Percentiles rank a stretch among this genome's conserved stretches.
These are phyloP conservation scores for Synanceia verrucosa DNA, from an alignment of 2,797 vertebrate genomes.

Conservation along the genomic window DNA sequence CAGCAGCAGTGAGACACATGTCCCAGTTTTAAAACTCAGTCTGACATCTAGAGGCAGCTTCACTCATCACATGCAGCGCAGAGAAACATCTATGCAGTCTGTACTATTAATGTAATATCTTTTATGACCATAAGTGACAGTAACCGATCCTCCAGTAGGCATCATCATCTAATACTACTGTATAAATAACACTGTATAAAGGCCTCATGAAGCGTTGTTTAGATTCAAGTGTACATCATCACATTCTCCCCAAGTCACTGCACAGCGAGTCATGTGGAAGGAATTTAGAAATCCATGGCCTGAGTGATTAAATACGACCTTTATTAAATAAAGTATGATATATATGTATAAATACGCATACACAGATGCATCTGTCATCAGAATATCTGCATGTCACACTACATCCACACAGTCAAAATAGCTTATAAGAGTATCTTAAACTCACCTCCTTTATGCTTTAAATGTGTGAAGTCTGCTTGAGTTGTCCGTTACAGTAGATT, in stretches of 20 bases:
- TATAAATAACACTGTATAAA: not conserved
- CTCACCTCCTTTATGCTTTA: not conserved
- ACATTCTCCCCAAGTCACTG: slow-evolving; percentile 32
- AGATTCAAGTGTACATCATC: slow-evolving; percentile 14
- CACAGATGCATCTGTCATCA: not conserved
- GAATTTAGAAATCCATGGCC: slow-evolving; percentile 35
- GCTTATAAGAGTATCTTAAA: not conserved
- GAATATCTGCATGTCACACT: not conserved
- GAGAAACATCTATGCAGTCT: not conserved
- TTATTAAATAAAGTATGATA: slow-evolving; percentile 54
- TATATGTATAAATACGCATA: not conserved
- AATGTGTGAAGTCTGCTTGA: not conserved
- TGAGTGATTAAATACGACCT: slow-evolving; percentile 46
- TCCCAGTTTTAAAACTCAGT: slow-evolving; percentile 33
- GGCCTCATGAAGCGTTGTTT: slow-evolving; percentile 17
- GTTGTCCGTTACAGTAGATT: not conserved
- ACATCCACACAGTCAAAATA: slow-evolving; percentile 20
- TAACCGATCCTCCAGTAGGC: not conserved
- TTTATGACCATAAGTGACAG: not conserved
- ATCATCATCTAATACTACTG: not conserved
- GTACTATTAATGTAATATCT: not conserved
- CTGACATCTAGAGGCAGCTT: slow-evolving; percentile 69
- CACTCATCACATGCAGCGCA: slow-evolving; percentile 31
- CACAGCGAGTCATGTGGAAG: slow-evolving; percentile 23
- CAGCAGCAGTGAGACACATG: slow-evolving; percentile 15